phyloP scores from a whole-genome alignment of 2,888 invertebrate species.

The Petrolisthes cinctipes region DNA sequence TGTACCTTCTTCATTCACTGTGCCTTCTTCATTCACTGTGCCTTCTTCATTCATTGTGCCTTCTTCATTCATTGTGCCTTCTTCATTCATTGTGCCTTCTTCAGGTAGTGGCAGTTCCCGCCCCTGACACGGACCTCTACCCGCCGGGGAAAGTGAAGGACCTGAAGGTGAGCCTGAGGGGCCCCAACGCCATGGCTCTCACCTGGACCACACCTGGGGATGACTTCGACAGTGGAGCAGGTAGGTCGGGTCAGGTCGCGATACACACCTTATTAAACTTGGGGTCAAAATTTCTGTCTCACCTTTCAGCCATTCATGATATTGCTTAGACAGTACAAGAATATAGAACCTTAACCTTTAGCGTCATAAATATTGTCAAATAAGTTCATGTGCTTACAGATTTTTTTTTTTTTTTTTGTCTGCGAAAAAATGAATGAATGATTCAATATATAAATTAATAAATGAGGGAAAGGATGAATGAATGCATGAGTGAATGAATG shows the following conservation, averaged over 20 bases:
- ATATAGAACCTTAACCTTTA: neutral
- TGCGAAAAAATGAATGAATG: too few species aligned
- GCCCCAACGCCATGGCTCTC: constrained; percentile 5
- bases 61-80: neutral
- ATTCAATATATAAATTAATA: too few species aligned
- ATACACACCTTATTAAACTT: too few species aligned
- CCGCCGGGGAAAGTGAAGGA: constrained; percentile 41
- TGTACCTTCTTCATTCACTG: too few species aligned
- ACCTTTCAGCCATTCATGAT: neutral
- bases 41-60: too few species aligned
- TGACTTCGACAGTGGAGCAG: constrained; percentile 49
- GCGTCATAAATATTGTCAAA: too few species aligned
- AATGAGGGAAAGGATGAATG: too few species aligned
- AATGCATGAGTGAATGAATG: too few species aligned
- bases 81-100: neutral
- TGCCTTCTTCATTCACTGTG: too few species aligned
- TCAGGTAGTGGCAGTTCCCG: constrained; percentile 38
- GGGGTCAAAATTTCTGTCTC: neutral
- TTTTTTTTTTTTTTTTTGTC: too few species aligned
- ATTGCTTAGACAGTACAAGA: too few species aligned
- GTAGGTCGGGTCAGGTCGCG: neutral
- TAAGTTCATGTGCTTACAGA: too few species aligned
- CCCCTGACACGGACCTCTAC: constrained; percentile 4
- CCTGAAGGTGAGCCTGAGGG: constrained; percentile 10
- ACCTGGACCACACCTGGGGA: constrained; percentile 48